Conservation (phyloP, 2,113 vertebrate genomes). For the Phaetusa simplex region DNA sequence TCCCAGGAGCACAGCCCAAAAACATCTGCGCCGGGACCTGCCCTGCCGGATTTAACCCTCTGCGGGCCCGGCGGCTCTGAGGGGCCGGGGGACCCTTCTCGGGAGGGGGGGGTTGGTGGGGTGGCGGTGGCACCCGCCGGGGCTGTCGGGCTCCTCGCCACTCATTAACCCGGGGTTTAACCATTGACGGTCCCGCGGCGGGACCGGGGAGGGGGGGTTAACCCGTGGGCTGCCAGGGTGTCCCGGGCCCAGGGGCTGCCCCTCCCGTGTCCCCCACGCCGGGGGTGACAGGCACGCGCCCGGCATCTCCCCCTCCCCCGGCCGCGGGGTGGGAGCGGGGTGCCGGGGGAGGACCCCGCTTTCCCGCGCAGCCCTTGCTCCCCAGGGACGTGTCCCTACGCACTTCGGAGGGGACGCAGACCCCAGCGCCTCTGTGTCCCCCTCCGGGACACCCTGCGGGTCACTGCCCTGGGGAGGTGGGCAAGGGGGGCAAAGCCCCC, state of each 20-base stretch:
- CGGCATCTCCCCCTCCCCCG: background rate
- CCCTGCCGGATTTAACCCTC: slow-evolving; percentile 39
- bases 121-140: background rate
- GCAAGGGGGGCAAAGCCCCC: background rate
- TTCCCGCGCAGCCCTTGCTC: slow-evolving; percentile 2
- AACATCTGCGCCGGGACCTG: slow-evolving; percentile 71
- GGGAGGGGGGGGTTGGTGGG: background rate
- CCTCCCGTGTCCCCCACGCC: background rate
- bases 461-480: background rate
- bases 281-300: background rate
- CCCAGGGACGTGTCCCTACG: background rate
- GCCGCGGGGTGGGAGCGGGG: background rate
- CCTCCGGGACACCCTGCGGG: background rate
- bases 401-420: background rate
- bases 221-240: background rate
- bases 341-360: background rate
- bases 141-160: background rate
- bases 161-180: slow-evolving; percentile 72
- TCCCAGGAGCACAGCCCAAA: slow-evolving; percentile 67
- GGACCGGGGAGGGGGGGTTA: background rate
- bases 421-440: background rate
- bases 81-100: background rate
- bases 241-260: background rate
- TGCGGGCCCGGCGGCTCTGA: background rate
- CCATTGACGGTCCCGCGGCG: slow-evolving; percentile 30